Conservation (phyloP, 1,140 invertebrate genomes). For the Saccostrea cuccullata region DNA sequence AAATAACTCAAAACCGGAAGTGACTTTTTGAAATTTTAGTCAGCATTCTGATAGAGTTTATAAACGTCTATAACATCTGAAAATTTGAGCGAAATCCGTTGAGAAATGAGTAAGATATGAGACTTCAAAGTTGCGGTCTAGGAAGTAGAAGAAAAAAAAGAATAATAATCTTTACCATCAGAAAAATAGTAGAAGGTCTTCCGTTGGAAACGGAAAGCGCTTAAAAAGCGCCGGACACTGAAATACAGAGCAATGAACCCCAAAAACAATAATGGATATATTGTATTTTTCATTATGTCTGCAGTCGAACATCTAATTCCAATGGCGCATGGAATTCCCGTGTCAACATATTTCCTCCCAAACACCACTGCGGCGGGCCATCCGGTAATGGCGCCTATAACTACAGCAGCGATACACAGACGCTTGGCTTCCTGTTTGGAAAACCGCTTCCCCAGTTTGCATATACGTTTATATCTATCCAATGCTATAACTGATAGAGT, state of each 20-base stretch:
- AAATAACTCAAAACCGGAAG: too few relatives aligned
- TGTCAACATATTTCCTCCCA: slow-evolving; percentile 62
- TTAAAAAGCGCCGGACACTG: too few relatives aligned
- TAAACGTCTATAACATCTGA: too few relatives aligned
- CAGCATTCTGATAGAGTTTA: too few relatives aligned
- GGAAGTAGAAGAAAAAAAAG: too few relatives aligned
- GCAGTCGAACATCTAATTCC: slow-evolving; percentile 72
- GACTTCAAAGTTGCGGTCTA: too few relatives aligned
- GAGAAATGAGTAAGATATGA: too few relatives aligned
- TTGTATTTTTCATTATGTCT: slow-evolving; percentile 67
- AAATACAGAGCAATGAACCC: slow-evolving; percentile 68
- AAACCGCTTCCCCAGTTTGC: slow-evolving; percentile 70
- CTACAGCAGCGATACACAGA: slow-evolving; percentile 67
- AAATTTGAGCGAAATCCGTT: too few relatives aligned
- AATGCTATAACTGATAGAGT: slow-evolving; percentile 71
- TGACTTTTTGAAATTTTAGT: too few relatives aligned
- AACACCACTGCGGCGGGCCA: slow-evolving; percentile 72
- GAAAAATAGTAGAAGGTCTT: too few relatives aligned
- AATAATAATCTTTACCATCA: too few relatives aligned
- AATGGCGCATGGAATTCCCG: slow-evolving; percentile 54
- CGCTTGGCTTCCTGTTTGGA: slow-evolving; percentile 63
- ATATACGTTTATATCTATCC: slow-evolving; percentile 72
- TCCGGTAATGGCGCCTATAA: slow-evolving; percentile 63
- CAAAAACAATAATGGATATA: slow-evolving; percentile 71
- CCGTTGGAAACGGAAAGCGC: too few relatives aligned